Conservation (phyloP, 2,113 vertebrate species). For the Lophochroa leadbeateri region DNA sequence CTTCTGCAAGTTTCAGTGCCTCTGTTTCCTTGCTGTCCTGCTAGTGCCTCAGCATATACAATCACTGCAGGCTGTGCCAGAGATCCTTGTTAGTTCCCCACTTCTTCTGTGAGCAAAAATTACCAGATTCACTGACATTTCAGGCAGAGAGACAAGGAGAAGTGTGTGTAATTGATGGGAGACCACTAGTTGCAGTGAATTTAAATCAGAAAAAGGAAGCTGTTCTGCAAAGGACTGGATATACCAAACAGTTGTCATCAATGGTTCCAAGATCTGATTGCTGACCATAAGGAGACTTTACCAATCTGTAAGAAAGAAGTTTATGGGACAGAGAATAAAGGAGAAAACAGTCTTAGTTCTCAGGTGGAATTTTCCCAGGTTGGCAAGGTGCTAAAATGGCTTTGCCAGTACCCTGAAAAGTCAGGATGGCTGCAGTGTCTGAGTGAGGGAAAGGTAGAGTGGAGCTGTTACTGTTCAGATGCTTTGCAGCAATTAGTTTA, state of each 20-base stretch:
- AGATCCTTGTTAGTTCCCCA: slow-evolving; percentile 8
- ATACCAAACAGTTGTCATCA: background rate
- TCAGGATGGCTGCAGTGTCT: background rate
- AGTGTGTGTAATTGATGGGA: slow-evolving; percentile 45
- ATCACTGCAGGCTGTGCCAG: slow-evolving; percentile 29
- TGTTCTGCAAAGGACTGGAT: background rate
- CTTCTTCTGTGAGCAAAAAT: slow-evolving; percentile 36
- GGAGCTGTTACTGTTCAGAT: background rate
- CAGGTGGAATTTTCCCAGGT: background rate
- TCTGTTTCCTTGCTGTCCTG: slow-evolving; percentile 25
- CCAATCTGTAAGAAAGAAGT: background rate
- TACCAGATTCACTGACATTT: slow-evolving; percentile 44
- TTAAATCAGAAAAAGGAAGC: slow-evolving; percentile 3
- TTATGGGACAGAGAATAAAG: background rate
- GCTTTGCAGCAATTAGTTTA: background rate
- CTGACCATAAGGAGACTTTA: background rate
- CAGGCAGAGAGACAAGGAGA: slow-evolving; percentile 19
- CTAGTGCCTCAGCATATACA: slow-evolving; percentile 12
- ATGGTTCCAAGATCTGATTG: background rate
- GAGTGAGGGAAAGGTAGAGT: background rate
- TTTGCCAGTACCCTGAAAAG: background rate
- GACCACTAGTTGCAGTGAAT: slow-evolving; percentile 20
- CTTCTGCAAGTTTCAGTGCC: background rate
- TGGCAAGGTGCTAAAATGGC: background rate
- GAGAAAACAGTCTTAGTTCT: background rate